Conservation (phyloP, 2,797 vertebrate species). For the Pangasius krempfi region DNA sequence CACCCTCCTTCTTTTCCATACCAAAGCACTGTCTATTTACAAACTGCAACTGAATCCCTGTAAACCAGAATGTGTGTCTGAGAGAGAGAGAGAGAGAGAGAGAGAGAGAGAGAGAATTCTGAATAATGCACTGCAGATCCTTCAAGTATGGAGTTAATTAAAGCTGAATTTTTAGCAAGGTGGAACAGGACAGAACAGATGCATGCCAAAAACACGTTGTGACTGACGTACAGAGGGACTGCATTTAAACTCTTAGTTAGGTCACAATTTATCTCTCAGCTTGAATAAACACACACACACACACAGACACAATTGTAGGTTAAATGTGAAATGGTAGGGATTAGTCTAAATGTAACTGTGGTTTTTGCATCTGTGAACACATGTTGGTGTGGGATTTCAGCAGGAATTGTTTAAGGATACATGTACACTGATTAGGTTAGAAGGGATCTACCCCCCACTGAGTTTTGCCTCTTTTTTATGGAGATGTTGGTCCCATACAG, state of each 20-base stretch:
- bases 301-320: slow-evolving; percentile 15
- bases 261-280: slow-evolving; percentile 52
- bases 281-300: slow-evolving; percentile 25
- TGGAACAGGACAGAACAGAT: slow-evolving; percentile 41
- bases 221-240: slow-evolving; percentile 34
- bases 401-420: slow-evolving; percentile 57
- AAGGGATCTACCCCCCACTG: slow-evolving; percentile 48
- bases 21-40: slow-evolving; percentile 29
- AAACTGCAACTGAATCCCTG: slow-evolving; percentile 13
- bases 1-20: not conserved
- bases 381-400: slow-evolving; percentile 51
- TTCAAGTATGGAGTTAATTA: slow-evolving; percentile 53
- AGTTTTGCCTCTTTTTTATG: slow-evolving; percentile 35
- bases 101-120: slow-evolving; percentile 18
- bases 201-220: slow-evolving; percentile 41
- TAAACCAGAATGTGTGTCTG: slow-evolving; percentile 2
- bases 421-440: slow-evolving; percentile 48
- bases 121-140: slow-evolving; percentile 49
- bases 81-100: slow-evolving; percentile 10
- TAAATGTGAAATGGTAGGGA: slow-evolving; percentile 42
- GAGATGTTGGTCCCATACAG: slow-evolving; percentile 32
- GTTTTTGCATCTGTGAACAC: slow-evolving; percentile 53
- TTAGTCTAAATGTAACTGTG: slow-evolving; percentile 52
- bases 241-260: slow-evolving; percentile 45
- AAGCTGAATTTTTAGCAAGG: slow-evolving; percentile 38